These are phyloP conservation scores for Drosophila kokeensis DNA, from an alignment of 2,888 invertebrate species.

Conservation along the genomic window DNA sequence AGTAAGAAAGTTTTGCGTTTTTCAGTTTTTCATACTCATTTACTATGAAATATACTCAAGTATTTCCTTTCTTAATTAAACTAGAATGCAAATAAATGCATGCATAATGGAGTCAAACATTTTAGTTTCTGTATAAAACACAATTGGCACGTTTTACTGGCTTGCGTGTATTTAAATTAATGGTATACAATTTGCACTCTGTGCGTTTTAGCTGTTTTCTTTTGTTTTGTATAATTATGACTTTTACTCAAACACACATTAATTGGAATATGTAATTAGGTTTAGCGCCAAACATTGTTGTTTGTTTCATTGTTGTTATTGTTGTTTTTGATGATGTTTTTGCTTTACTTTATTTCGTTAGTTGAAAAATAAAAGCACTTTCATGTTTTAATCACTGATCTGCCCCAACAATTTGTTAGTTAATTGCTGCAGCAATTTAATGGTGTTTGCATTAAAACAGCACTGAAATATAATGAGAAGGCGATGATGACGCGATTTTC, in stretches of 20 bases:
- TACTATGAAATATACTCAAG: neutral
- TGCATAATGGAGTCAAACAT: neutral
- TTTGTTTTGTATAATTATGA: neutral
- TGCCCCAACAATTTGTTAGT: constrained; percentile 74
- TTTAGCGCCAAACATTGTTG: constrained; percentile 25
- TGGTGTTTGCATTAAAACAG: constrained; percentile 30
- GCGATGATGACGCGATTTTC: constrained; percentile 23
- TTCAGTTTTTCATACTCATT: neutral
- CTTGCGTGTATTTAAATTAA: constrained; percentile 18
- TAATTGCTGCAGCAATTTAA: constrained; percentile 70
- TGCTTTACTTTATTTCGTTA: constrained; percentile 17
- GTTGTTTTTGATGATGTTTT: neutral
- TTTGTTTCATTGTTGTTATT: constrained; percentile 22
- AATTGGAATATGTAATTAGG: constrained; percentile 42
- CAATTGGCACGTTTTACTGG: constrained; percentile 1
- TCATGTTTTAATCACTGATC: constrained; percentile 74
- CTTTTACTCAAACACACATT: constrained; percentile 36
- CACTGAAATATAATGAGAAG: constrained; percentile 13
- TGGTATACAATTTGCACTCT: constrained; percentile 10
- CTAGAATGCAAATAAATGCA: constrained; percentile 2
- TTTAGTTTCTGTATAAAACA: neutral
- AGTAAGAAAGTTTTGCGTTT: neutral
- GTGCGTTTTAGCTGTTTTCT: neutral
- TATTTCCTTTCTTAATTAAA: neutral
- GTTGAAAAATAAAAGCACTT: constrained; percentile 66